Evolutionary conservation across 1,140 invertebrate genomes (phyloP).

Genomic region (Lepidurus apus): DNA sequence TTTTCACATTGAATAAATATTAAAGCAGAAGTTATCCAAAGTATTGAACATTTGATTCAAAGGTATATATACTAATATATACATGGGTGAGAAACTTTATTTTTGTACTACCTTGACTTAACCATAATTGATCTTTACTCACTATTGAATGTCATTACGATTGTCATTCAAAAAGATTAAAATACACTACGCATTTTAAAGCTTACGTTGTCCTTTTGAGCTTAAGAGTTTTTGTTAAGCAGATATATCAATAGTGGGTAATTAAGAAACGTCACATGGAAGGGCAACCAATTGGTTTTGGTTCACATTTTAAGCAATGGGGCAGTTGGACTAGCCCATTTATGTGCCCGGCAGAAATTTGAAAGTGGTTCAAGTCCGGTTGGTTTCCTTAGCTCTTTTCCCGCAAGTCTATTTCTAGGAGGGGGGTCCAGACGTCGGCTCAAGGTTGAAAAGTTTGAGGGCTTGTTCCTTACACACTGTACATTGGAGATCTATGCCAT

Average conservation of each 20-base stretch:
- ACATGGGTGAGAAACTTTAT: background rate
- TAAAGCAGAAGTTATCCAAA: background rate
- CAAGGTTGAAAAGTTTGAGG: background rate
- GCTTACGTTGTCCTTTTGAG: too few relatives aligned
- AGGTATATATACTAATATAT: background rate
- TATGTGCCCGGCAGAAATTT: too few relatives aligned
- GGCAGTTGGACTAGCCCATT: too few relatives aligned
- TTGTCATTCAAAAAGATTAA: too few relatives aligned
- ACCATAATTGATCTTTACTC: background rate
- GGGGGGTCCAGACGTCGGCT: background rate
- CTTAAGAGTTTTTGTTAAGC: too few relatives aligned
- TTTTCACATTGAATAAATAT: background rate
- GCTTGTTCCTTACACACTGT: conserved; percentile 15
- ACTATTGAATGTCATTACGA: background rate
- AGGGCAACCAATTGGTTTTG: too few relatives aligned
- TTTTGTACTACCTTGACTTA: background rate
- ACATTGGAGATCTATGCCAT: background rate
- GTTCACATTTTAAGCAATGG: too few relatives aligned
- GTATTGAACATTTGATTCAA: background rate
- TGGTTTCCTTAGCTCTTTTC: background rate
- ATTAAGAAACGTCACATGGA: too few relatives aligned
- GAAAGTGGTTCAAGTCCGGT: background rate
- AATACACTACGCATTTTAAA: too few relatives aligned
- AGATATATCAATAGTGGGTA: too few relatives aligned
- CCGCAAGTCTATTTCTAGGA: background rate